phyloP scores from a whole-genome alignment of 2,113 vertebrate genomes.

The Trichomycterus rosablanca region DNA sequence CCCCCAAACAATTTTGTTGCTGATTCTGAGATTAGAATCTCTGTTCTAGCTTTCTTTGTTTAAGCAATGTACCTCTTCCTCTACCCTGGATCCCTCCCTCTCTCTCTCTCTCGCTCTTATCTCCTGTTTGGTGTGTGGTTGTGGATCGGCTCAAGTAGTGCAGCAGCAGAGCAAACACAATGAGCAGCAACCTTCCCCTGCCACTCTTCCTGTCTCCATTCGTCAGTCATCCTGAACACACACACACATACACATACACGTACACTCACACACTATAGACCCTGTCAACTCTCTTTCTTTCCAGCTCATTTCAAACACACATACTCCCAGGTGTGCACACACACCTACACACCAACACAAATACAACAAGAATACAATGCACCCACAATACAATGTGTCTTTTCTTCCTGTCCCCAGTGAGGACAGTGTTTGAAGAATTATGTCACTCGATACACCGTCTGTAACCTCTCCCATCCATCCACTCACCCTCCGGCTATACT shows the following conservation, averaged over 20 bases:
- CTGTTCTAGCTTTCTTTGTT: conserved; percentile 44
- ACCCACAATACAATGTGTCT: conserved; percentile 32
- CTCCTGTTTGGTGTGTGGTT: conserved; percentile 23
- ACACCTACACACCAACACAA: conserved; percentile 26
- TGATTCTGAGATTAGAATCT: conserved; percentile 41
- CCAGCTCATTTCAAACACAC: conserved; percentile 19
- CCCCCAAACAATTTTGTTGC: conserved; percentile 34
- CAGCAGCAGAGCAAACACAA: conserved; percentile 38
- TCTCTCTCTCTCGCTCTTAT: conserved; percentile 21
- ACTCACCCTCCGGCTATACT: conserved; percentile 38
- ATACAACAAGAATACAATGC: conserved; percentile 37
- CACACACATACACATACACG: conserved; percentile 22
- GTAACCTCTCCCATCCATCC: conserved; percentile 37
- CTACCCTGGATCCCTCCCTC: not conserved
- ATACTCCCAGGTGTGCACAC: conserved; percentile 21
- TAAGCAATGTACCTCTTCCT: conserved; percentile 22
- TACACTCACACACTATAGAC: conserved; percentile 35
- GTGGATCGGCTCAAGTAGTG: conserved; percentile 28
- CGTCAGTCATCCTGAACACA: conserved; percentile 40
- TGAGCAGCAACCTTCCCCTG: conserved; percentile 35
- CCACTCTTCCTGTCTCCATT: conserved; percentile 49
- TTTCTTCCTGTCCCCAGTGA: conserved; percentile 43
- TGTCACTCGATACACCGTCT: conserved; percentile 47
- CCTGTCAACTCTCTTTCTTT: conserved; percentile 29
- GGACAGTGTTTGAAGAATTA: conserved; percentile 46